These are phyloP conservation scores for Schizaphis graminum DNA, from an alignment of 2,888 invertebrate species.

Conservation along the genomic window DNA sequence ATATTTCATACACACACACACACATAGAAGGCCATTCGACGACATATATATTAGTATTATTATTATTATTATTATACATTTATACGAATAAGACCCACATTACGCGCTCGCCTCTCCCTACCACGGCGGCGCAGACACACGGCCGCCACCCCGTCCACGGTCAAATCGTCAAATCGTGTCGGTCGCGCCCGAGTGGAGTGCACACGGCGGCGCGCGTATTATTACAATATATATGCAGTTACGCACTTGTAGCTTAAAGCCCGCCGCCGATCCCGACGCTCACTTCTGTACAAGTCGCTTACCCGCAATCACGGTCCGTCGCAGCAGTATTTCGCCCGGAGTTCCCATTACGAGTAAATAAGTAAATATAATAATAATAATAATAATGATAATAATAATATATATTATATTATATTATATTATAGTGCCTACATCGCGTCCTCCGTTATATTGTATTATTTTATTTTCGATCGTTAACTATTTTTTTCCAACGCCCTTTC, in stretches of 20 bases:
- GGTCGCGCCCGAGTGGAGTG: conserved; percentile 23
- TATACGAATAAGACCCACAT: conserved; percentile 39
- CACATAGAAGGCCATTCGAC: conserved; percentile 3
- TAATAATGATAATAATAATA: background rate
- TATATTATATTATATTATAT: no score
- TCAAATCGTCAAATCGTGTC: conserved; percentile 50
- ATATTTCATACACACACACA: background rate
- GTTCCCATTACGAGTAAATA: background rate
- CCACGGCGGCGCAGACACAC: conserved; percentile 35
- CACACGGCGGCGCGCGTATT: background rate
- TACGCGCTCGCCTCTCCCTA: conserved; percentile 7
- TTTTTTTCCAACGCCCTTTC: background rate
- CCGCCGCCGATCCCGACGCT: conserved; percentile 5
- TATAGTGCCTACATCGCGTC: background rate
- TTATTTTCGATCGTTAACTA: background rate
- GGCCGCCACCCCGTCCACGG: conserved; percentile 37
- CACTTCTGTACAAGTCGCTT: conserved; percentile 36
- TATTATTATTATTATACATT: background rate
- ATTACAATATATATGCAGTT: conserved; percentile 4
- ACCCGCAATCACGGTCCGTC: conserved; percentile 37
- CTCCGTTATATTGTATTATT: background rate
- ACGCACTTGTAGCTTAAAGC: conserved; percentile 46
- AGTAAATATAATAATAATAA: background rate
- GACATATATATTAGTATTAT: background rate
- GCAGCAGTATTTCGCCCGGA: background rate